These are phyloP conservation scores for Campoletis raptor DNA, from an alignment of 2,888 invertebrate species.

Conservation along the genomic window DNA sequence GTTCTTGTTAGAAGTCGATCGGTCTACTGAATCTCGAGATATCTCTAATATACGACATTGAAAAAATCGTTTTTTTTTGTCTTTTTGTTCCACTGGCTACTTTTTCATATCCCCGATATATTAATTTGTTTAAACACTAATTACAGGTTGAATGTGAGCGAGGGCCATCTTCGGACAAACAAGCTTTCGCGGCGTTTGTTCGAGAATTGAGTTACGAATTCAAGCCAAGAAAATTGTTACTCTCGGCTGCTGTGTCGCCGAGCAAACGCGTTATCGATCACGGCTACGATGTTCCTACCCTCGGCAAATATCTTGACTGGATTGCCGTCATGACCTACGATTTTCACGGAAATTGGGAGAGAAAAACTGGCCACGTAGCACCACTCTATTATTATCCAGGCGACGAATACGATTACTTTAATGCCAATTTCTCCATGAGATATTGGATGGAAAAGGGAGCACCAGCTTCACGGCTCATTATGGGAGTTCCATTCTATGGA, in stretches of 20 bases:
- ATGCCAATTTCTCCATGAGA: slow-evolving; percentile 93
- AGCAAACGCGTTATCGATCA: slow-evolving; percentile 94
- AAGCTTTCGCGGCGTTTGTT: slow-evolving; percentile 90
- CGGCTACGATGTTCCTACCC: slow-evolving; percentile 91
- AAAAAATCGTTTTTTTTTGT: neutral
- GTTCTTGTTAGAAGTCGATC: neutral
- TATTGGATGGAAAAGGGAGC: slow-evolving; percentile 95
- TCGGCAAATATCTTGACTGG: slow-evolving; percentile 92
- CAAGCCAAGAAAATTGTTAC: slow-evolving; percentile 88
- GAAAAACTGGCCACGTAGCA: slow-evolving; percentile 94
- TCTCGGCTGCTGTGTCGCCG: slow-evolving; percentile 94
- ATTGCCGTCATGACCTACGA: slow-evolving; percentile 96
- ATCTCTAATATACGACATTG: neutral
- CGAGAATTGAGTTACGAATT: slow-evolving; percentile 89
- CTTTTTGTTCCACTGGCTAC: neutral
- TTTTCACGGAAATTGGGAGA: slow-evolving; percentile 95
- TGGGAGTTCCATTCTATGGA: slow-evolving; percentile 95
- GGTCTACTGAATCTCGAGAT: neutral
- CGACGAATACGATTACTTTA: slow-evolving; percentile 92
- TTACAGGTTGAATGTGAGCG: slow-evolving; percentile 88
- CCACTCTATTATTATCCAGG: slow-evolving; percentile 93
- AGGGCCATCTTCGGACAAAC: slow-evolving; percentile 92
- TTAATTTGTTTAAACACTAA: neutral
- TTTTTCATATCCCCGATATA: neutral
- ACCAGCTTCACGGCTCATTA: slow-evolving; percentile 91